Conservation (phyloP, 2,888 invertebrate genomes). For the Octodonta nipae region DNA sequence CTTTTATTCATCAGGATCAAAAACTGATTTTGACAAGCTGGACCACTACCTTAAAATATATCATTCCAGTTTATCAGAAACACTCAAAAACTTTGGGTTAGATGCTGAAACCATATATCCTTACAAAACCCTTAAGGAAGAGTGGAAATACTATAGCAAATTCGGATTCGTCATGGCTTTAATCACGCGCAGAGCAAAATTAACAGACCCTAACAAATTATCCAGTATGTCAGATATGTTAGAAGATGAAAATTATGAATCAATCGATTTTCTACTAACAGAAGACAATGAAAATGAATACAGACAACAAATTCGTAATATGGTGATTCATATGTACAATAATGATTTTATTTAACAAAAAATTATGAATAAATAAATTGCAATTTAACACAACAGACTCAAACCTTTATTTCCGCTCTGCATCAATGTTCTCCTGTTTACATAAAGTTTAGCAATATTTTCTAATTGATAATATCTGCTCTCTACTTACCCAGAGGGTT, state of each 20-base stretch:
- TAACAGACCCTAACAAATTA: neutral
- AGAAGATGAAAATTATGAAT: too few species aligned
- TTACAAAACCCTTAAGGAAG: neutral
- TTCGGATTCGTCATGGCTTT: constrained; percentile 4
- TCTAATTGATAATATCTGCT: too few species aligned
- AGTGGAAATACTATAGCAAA: constrained; percentile 3
- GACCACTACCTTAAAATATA: constrained; percentile 5
- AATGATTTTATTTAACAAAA: neutral
- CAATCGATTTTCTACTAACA: neutral
- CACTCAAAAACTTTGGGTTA: constrained; percentile 1
- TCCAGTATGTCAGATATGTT: too few species aligned
- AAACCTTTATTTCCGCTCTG: too few species aligned
- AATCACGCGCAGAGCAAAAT: neutral
- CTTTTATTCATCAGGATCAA: constrained; percentile 3
- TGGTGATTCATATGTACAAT: neutral
- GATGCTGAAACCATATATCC: neutral
- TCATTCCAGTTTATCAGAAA: neutral
- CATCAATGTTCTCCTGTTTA: too few species aligned
- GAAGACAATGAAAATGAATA: neutral
- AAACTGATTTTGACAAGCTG: constrained; percentile 3
- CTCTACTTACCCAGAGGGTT: too few species aligned
- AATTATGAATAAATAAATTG: neutral
- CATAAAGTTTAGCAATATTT: too few species aligned
- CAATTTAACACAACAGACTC: too few species aligned
- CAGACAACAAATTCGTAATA: neutral